These are phyloP conservation scores for Calypte anna DNA, from an alignment of 2,113 vertebrate species.

Conservation along the genomic window DNA sequence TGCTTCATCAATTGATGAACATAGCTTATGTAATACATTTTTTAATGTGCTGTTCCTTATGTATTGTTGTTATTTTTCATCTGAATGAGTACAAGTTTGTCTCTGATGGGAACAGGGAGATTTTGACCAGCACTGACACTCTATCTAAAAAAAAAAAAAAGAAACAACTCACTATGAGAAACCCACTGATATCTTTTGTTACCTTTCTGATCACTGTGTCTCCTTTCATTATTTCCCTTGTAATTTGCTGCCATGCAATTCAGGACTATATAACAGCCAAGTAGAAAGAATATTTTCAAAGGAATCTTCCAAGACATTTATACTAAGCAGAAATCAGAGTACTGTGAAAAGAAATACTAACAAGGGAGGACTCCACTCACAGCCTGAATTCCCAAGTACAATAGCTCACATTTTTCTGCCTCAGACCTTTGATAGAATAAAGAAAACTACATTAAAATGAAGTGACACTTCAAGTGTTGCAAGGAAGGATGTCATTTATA, in stretches of 20 bases:
- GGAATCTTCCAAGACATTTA: conserved; percentile 3
- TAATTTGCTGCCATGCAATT: background rate
- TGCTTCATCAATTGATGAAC: conserved; percentile 15
- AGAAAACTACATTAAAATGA: background rate
- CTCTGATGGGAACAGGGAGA: background rate
- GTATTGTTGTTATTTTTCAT: background rate
- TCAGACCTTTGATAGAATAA: background rate
- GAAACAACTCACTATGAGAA: too few species aligned
- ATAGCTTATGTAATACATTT: background rate
- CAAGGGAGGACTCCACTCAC: conserved; percentile 8
- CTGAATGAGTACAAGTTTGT: background rate
- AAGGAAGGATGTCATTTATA: background rate
- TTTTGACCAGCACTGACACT: background rate
- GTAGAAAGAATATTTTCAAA: conserved; percentile 8
- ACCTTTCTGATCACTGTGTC: background rate
- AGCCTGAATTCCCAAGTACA: conserved; percentile 6
- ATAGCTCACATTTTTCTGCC: background rate
- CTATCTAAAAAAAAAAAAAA: background rate
- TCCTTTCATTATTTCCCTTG: background rate
- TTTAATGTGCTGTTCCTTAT: background rate
- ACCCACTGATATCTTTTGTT: background rate
- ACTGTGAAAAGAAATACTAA: conserved; percentile 6
- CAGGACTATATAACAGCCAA: background rate
- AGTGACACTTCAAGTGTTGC: background rate
- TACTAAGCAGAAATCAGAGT: background rate